These are phyloP conservation scores for Acanthoscelides obtectus DNA, from an alignment of 2,888 invertebrate species.

Conservation along the genomic window DNA sequence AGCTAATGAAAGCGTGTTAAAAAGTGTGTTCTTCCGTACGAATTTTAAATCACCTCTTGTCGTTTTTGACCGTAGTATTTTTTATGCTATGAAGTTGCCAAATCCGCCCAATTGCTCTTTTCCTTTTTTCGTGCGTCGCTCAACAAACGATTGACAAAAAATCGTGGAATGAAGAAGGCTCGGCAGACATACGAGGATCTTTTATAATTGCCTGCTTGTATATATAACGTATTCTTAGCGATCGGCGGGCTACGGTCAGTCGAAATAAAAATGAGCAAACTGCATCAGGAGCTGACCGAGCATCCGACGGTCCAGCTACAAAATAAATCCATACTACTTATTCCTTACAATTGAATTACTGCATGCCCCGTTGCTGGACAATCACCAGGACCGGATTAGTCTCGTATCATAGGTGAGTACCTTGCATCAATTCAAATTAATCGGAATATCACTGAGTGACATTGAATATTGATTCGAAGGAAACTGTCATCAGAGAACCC, in stretches of 20 bases:
- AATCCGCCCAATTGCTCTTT: neutral
- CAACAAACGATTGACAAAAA: neutral
- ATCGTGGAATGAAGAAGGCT: neutral
- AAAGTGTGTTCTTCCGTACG: no score
- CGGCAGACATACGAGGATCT: conserved; percentile 29
- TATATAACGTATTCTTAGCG: conserved; percentile 20
- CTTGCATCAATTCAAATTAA: no score
- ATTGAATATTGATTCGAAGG: no score
- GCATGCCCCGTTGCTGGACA: conserved; percentile 12
- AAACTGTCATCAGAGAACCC: no score
- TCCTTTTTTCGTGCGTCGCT: neutral
- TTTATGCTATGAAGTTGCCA: neutral
- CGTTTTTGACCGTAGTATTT: neutral
- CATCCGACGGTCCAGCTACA: conserved; percentile 34
- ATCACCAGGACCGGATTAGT: conserved; percentile 10
- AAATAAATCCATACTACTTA: conserved; percentile 39
- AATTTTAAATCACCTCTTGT: no score
- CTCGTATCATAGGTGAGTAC: no score
- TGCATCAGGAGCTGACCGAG: conserved; percentile 26
- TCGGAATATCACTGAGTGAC: no score
- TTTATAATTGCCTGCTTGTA: conserved; percentile 36
- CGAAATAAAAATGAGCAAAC: conserved; percentile 37
- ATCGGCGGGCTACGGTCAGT: conserved; percentile 27
- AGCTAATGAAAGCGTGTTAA: no score
- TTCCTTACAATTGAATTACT: conserved; percentile 39